Base-by-base conservation (phyloP, 2,797 vertebrate genomes). In the Gymnopithys bicolor region DNA sequence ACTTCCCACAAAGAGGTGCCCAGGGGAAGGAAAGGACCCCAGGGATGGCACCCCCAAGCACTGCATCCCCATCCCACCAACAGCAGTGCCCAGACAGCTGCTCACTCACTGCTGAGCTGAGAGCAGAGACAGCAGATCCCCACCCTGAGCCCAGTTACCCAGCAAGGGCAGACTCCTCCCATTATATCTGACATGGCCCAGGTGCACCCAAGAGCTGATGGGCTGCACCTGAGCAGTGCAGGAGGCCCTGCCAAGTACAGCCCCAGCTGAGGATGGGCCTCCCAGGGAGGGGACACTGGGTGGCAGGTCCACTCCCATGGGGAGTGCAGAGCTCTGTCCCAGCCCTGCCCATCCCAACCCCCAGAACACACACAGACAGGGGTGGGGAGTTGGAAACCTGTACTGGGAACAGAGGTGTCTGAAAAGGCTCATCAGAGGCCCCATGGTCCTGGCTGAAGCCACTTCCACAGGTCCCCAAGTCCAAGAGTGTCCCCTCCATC, bases 281-380 rank as follows among this genome's bases (percentile, higher is more conserved):
- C 39, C 43, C 17, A 4, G 17, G 15, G 21, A 77, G 43, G 60
- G 69, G 30, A 59, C 77, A 41, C 0, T 1, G 11, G 23, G 51
- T 49, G 46, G 2, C 32, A 49, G 5, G 19, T 33, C 30, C 25
- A 63, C 53, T 35, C 13, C 2, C 16, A 2, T 0, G 6, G 27
- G 70, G 62, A 87, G 10, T 3, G 10, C 7, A 11, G n/a, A 13
- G 23, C 13, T 19, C 32, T 0, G 7, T 53, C 11, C 6, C 3
- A 2, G 13, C 9, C 9, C 35, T 2, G 1, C 55, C 3, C 1
- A 10, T 23, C 49, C 45, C 16, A 28, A 0, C 35, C 15, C 24
- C 27, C 13, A 27, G 39, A 84, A 59, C 27, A 84, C 69, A 60
- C 55, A 35, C 11, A 51, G 56, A 32, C 49, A 16, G 52, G 7